A percentile compares a stretch with the other conserved stretches of the same genome.
Evolutionary conservation across 2,888 invertebrate species (phyloP).

Genomic region (Drosophila pegasa): DNA sequence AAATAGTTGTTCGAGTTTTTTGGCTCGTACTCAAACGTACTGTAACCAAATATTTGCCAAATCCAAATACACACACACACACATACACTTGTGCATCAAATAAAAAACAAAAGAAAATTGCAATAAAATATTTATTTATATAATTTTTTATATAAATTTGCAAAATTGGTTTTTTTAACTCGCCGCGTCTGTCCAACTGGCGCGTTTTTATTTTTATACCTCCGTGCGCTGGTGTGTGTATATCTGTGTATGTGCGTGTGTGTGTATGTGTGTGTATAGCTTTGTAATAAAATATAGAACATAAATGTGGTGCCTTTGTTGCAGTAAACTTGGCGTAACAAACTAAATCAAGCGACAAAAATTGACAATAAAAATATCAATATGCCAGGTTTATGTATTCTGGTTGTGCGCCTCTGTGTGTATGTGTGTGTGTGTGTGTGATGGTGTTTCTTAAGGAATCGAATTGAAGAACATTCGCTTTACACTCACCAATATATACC

Average conservation of each 20-base stretch:
- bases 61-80: conserved; percentile 10
- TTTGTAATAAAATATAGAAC: conserved; percentile 38
- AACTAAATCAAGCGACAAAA: conserved; percentile 46
- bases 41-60: conserved; percentile 62
- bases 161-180: conserved; percentile 19
- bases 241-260: conserved; percentile 10
- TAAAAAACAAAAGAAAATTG: conserved; percentile 1
- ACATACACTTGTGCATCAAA: conserved; percentile 23
- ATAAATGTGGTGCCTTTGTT: conserved; percentile 33
- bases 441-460: conserved; percentile 28
- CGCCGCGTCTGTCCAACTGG: conserved; percentile 34
- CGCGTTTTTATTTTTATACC: conserved; percentile 6
- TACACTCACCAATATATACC: conserved; percentile 44
- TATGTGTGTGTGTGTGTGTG: conserved; percentile 20
- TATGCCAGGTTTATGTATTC: conserved; percentile 26
- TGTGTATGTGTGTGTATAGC: conserved; percentile 22
- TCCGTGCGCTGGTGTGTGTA: not conserved
- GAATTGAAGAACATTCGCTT: conserved; percentile 34
- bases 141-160: conserved; percentile 28
- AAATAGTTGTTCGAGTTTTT: conserved; percentile 83
- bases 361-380: conserved; percentile 33
- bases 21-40: conserved; percentile 85
- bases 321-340: conserved; percentile 18
- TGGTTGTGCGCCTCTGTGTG: conserved; percentile 11
- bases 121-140: conserved; percentile 9